Percentiles rank a stretch among this genome's conserved stretches.
Evolutionary conservation across 2,113 vertebrate genomes (phyloP).

Genomic region (Podocnemis expansa): DNA sequence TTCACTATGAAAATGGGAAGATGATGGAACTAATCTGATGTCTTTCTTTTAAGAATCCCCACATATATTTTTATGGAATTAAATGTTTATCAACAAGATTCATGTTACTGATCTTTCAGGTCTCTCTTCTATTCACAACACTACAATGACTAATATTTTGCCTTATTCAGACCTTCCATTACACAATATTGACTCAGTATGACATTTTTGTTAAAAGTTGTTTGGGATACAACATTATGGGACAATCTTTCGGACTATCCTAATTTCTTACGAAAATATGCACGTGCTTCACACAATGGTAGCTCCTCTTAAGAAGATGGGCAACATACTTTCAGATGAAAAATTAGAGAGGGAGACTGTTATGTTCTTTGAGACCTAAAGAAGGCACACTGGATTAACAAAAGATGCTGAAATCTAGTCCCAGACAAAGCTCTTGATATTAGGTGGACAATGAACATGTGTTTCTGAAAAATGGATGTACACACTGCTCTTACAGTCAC

Average conservation of each 20-base stretch:
- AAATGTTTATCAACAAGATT: neutral
- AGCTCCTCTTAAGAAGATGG: neutral
- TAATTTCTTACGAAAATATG: neutral
- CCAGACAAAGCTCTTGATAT: neutral
- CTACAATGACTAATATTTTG: neutral
- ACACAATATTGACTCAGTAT: neutral
- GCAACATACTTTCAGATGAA: neutral
- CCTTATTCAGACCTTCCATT: neutral
- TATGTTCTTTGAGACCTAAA: neutral
- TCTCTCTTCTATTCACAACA: neutral
- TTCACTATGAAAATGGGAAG: neutral
- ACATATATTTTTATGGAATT: neutral
- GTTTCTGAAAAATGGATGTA: neutral
- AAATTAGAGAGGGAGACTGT: neutral
- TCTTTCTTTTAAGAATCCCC: neutral
- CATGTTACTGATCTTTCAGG: neutral
- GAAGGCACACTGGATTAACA: neutral
- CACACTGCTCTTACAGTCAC: neutral
- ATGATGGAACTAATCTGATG: neutral
- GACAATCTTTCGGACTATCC: neutral
- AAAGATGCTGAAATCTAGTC: neutral
- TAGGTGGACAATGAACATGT: neutral
- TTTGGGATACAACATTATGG: neutral
- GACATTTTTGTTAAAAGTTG: neutral
- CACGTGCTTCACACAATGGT: neutral